Evolutionary conservation across 2,888 invertebrate genomes (phyloP), one percentile per base, ranked within the genome.

Genomic region (Acanthococcus lagerstroemiae): DNA sequence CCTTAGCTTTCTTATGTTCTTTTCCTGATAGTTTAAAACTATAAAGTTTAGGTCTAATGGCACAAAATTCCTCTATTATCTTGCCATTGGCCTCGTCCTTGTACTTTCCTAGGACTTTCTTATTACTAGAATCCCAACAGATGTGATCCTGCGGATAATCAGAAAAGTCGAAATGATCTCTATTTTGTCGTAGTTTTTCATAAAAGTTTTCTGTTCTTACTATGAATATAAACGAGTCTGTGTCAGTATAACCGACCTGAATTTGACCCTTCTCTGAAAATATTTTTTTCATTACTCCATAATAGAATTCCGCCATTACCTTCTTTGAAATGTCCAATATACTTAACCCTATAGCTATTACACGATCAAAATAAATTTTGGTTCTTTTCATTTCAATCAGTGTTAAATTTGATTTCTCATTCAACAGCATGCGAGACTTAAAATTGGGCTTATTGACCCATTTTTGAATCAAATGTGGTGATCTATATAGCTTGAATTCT

Each of bases 401-500:
- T 30, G 37, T 15, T 9, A 30, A 15, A 15, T 30, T 30, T 30
- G 37, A 30, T 15, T 30, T 30, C 37, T 30, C 37, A 30, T n/a
- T n/a, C n/a, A n/a, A n/a, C n/a, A n/a, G n/a, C n/a, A n/a, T n/a
- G n/a, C n/a, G n/a, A n/a, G n/a, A n/a, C n/a, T n/a, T n/a, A 55
- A 55, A 55, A 24, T 55, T 55, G 15, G 55, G 67, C 66, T 24
- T 82, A 83, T 74, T n/a, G 17, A 48, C 48, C 12, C 17, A 54
- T 17, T 54, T 54, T 12, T 21, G 19, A 24, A 22, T 22, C 24
- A 22, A 22, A 15, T 54, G 19, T 22, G 22, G 22, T 54, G 19
- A 21, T 24, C 12, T 90, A 58, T 84, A 86, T 74, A 90, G 90
- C 55, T 61, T 37, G 25, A 70, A 12, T 74, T 71, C 67, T 74